Percentiles rank a stretch among this genome's conserved stretches.
These are phyloP conservation scores for Ectemnius continuus DNA, from an alignment of 2,888 invertebrate genomes.

Conservation along the genomic window DNA sequence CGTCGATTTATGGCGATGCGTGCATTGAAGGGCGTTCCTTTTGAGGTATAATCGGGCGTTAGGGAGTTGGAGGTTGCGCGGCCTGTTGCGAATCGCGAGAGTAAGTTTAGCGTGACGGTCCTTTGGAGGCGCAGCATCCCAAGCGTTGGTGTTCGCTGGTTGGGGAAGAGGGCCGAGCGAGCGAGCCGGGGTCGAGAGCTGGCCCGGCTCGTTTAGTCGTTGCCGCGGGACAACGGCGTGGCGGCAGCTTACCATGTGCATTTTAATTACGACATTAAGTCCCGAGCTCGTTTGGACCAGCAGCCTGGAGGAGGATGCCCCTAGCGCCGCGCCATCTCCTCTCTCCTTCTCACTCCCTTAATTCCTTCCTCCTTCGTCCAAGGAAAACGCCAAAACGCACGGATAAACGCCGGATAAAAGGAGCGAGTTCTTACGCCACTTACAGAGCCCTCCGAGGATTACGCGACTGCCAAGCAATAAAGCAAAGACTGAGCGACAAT, in stretches of 20 bases:
- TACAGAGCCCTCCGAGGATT: conserved; percentile 6
- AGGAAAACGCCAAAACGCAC: conserved; percentile 35
- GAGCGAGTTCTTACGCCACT: conserved; percentile 4
- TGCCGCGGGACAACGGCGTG: conserved; percentile 63
- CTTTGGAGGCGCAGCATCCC: too few relatives aligned
- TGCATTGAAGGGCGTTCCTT: too few relatives aligned
- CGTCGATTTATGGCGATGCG: too few relatives aligned
- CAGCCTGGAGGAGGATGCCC: conserved; percentile 17
- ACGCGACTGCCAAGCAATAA: conserved; percentile 11
- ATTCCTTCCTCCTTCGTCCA: not conserved
- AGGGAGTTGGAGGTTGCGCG: too few relatives aligned
- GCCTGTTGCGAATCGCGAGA: too few relatives aligned
- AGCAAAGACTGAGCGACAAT: too few relatives aligned
- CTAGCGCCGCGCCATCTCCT: too few relatives aligned
- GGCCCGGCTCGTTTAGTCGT: conserved; percentile 60
- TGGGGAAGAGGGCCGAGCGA: conserved; percentile 11
- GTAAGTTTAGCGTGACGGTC: too few relatives aligned
- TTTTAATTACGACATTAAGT: conserved; percentile 73
- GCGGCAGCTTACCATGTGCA: conserved; percentile 69
- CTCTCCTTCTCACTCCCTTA: too few relatives aligned
- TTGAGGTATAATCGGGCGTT: too few relatives aligned
- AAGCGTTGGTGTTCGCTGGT: conserved; percentile 8
- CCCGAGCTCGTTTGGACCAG: conserved; percentile 58
- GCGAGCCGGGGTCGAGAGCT: too few relatives aligned
- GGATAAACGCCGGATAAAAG: conserved; percentile 19